Base-by-base conservation (phyloP, 2,888 invertebrate genomes). In the Scaptomyza reducta region DNA sequence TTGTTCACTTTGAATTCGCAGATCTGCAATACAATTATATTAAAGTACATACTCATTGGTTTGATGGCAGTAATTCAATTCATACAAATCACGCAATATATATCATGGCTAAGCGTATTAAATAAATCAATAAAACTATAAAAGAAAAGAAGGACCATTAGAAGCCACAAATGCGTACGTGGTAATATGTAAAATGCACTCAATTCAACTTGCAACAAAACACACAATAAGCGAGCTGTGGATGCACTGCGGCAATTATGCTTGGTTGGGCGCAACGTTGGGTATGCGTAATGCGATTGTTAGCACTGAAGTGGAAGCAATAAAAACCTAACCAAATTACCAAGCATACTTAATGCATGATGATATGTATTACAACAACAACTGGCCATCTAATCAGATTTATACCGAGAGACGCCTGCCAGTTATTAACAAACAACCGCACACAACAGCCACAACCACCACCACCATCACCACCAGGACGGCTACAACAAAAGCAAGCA, bases 1-100 rank as follows among this genome's bases (percentile, higher is more conserved):
- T 94, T 95, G 92, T 97, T 97, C 89, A 97, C 97, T 72, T 95
- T 95, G 90, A 97, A 97, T 90, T 94, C 94, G 92, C 97, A 97
- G 90, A 92, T 90, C 92, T 91, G 80, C 27, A 74, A 75, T 55
- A 47, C 40, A 73, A 74, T 74, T 58, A 41, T n/a, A 61, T 64
- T 58, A 11, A 16, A 64, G 49, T 58, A 41, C 40, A 40, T 40
- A 10, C n/a, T 16, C 18, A n/a, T 27, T 27, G 9, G 25, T 18
- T 27, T 11, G 35, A 6, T 44, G 41, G 35, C 9, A 47, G 35
- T 51, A 47, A 49, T 53, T 70, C 57, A 27, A 40, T 41, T 38
- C 18, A 38, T 31, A 63, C 63, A 73, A 74, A 73, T 74, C 70
- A 64, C 47, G 60, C 46, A 16, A 16, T 64, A 74, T 70, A 46